These are phyloP conservation scores for Sialis fuliginosa DNA, from an alignment of 2,888 invertebrate genomes.

Conservation along the genomic window DNA sequence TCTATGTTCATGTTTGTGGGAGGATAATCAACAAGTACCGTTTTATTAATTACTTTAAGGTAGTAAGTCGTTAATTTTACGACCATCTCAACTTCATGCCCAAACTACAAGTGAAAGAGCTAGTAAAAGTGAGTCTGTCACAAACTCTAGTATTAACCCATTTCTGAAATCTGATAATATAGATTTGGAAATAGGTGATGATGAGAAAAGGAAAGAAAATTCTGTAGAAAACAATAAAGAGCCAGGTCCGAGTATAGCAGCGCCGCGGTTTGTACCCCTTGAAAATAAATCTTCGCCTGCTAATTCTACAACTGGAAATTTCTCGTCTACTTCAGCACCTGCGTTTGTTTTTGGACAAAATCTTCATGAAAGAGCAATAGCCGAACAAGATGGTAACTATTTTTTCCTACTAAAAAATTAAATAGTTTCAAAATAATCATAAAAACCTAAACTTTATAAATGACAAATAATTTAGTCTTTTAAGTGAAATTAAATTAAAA, in stretches of 20 bases:
- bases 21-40: no score
- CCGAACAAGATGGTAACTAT: slow-evolving; percentile 34
- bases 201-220: slow-evolving; percentile 1
- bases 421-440: no score
- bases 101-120: not conserved
- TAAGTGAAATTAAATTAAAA: no score
- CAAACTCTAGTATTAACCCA: slow-evolving; percentile 7
- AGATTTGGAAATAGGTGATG: not conserved
- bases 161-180: not conserved
- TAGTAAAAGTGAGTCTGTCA: not conserved
- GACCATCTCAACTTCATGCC: slow-evolving; percentile 9
- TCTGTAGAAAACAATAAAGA: slow-evolving; percentile 12
- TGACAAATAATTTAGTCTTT: no score
- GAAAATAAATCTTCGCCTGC: slow-evolving; percentile 12
- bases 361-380: slow-evolving; percentile 65
- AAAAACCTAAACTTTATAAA: no score
- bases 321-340: slow-evolving; percentile 27
- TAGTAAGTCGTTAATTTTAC: slow-evolving; percentile 5
- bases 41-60: no score
- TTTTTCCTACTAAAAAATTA: no score
- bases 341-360: slow-evolving; percentile 87
- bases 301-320: slow-evolving; percentile 16
- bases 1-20: no score
- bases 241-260: not conserved
- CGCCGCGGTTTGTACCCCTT: slow-evolving; percentile 23